Evolutionary conservation across 2,888 invertebrate species (phyloP), one percentile per base, ranked within the genome.

Genomic region (Psococerastis gibbosa): DNA sequence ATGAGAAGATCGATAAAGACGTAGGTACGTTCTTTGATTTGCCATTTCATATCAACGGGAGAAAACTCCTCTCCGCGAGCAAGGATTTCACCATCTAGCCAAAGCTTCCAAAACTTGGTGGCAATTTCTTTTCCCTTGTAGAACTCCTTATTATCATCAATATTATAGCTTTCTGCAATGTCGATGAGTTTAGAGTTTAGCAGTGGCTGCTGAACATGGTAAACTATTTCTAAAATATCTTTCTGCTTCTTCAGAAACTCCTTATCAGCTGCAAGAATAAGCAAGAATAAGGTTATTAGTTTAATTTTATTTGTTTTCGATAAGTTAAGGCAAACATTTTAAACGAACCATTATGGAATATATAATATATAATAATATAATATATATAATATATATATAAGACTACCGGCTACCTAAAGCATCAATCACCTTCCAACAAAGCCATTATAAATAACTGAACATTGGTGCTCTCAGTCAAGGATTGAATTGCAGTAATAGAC

Each of bases 1-100:
- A 63, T 69, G 54, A 76, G 64, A 16, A 73, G 55, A 41, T 71
- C 60, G n/a, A n/a, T n/a, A 63, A 68, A 73, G 2, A 65, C 49
- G n/a, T 54, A 50, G 6, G 51, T 51, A 44, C 52, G 52, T 44
- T 54, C 51, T 18, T 51, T 48, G 32, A 52, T 46, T 41, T 56
- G 51, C 8, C 52, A 48, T 3, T 47, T 44, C 22, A 52, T 48
- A 50, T 55, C 55, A 32, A 54, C 49, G 11, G 22, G 20, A 11
- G 55, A 52, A 53, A 56, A 56, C 45, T 53, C 52, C 38, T 51
- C 49, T 13, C 52, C 51, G 9, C 52, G 49, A 18, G 53, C 49
- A 15, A 55, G 35, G 16, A 49, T 43, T 32, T 46, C 43, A 23
- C 47, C 46, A 22, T 48, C 27, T 46, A 42, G 34, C 44, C 41